Base-by-base conservation (phyloP, 2,113 vertebrate genomes). In the Panthera leo region DNA sequence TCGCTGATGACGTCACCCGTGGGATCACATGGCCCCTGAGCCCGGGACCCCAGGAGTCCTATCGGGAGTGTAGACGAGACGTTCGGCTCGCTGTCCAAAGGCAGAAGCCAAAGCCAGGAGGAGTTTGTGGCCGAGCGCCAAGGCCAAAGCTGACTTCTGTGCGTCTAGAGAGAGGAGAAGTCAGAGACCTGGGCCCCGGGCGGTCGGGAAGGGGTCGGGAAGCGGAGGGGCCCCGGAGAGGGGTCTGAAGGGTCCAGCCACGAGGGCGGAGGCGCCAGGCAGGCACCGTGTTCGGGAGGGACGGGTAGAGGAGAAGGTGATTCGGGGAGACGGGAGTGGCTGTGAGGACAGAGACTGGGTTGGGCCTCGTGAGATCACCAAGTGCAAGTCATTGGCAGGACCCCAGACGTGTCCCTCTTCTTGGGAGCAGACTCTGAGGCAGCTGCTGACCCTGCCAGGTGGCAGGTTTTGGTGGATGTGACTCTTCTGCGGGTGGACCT, bases 11-110 rank as follows among this genome's bases (percentile, higher is more conserved):
- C 5, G 36, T 76, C 7, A 19, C 10, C 61, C 1, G 7, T 0
- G 9, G 14, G 70, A 15, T 34, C 68, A 1, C 11, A 0, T 0
- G 36, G 4, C 6, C 12, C 53, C 2, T 0, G 63, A 34, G 14
- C 39, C 42, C 18, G 58, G 67, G 67, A 13, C 58, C 36, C 95
- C 76, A 14, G 85, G 51, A 34, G 12, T 6, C 53, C 15, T 53
- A 18, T 53, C 53, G 14, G 53, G 53, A 53, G 53, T 0, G 42
- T 42, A 19, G 18, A 36, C 70, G 2, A 34, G 45, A 29, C 8
- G 0, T 42, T 48, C 0, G 7, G 36, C 42, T 92, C 1, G 5
- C 16, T 85, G 70, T 67, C 25, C 80, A 7, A 12, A 21, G 88
- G 92, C 67, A 70, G 63, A 39, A 70, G 7, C 58, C 31, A 10